Percentiles rank a stretch among this genome's conserved stretches.
Evolutionary conservation across 2,113 vertebrate species (phyloP).

Genomic region (Condylura cristata): DNA sequence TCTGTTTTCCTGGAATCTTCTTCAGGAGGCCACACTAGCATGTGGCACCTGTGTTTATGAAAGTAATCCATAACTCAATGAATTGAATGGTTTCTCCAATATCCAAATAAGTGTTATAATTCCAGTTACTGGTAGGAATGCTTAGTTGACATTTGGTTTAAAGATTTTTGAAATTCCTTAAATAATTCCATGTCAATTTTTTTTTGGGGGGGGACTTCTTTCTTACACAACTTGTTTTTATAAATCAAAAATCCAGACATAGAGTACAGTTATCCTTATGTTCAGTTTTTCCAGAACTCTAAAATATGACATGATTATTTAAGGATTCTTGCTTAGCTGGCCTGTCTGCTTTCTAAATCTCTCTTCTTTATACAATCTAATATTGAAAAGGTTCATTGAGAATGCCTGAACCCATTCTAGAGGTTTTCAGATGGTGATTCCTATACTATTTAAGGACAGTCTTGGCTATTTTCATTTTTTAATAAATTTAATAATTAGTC

Average conservation of each 20-base stretch:
- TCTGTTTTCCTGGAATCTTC: neutral
- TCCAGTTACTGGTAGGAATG: neutral
- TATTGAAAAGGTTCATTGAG: neutral
- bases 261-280: neutral
- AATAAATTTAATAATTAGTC: neutral
- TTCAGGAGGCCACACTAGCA: neutral
- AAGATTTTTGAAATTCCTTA: neutral
- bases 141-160: neutral
- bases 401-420: neutral
- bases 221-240: neutral
- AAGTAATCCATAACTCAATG: neutral
- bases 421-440: neutral
- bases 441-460: neutral
- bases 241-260: neutral
- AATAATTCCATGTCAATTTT: neutral
- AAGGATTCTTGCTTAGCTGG: neutral
- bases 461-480: neutral
- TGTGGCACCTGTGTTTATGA: neutral
- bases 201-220: neutral
- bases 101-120: neutral
- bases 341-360: neutral
- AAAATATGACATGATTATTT: neutral
- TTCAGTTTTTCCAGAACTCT: neutral
- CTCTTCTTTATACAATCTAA: neutral
- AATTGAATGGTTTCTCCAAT: neutral